These are phyloP conservation scores for Platycercus adscitus DNA, from an alignment of 2,113 vertebrate species.

Conservation along the genomic window DNA sequence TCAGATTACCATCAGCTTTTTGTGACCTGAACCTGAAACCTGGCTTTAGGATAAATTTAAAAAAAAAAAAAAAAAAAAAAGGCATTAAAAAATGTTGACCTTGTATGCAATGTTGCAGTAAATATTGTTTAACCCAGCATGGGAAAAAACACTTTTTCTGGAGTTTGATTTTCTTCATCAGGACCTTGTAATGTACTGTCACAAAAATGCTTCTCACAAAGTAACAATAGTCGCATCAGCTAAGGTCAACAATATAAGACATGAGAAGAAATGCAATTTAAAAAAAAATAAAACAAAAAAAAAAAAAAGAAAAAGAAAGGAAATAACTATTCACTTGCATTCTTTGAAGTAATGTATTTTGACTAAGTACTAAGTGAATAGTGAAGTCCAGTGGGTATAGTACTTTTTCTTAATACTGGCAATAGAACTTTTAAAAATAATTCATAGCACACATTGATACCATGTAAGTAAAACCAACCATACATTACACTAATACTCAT, in stretches of 20 bases:
- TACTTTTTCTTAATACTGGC: not conserved
- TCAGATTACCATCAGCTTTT: not conserved
- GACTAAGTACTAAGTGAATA: not conserved
- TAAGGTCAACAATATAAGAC: not conserved
- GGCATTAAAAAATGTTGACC: not conserved
- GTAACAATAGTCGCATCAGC: not conserved
- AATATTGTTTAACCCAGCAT: slow-evolving; percentile 41
- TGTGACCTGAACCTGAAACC: not conserved
- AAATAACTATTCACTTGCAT: not conserved
- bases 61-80: not conserved
- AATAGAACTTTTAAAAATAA: not conserved
- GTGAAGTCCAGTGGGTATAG: not conserved
- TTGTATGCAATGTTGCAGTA: not conserved
- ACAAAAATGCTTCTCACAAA: not conserved
- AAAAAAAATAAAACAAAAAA: not conserved
- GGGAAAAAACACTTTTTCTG: not conserved
- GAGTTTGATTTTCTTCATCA: slow-evolving; percentile 44
- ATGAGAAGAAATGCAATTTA: not conserved
- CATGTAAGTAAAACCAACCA: not conserved
- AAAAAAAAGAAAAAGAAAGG: not conserved
- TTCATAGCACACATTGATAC: not conserved
- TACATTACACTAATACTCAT: fast-evolving
- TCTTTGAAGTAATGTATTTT: not conserved
- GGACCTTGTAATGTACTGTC: not conserved
- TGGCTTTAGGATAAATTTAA: slow-evolving; percentile 31